phyloP scores from a whole-genome alignment of 2,888 invertebrate genomes.

The Sinodicranocentrus sp. region DNA sequence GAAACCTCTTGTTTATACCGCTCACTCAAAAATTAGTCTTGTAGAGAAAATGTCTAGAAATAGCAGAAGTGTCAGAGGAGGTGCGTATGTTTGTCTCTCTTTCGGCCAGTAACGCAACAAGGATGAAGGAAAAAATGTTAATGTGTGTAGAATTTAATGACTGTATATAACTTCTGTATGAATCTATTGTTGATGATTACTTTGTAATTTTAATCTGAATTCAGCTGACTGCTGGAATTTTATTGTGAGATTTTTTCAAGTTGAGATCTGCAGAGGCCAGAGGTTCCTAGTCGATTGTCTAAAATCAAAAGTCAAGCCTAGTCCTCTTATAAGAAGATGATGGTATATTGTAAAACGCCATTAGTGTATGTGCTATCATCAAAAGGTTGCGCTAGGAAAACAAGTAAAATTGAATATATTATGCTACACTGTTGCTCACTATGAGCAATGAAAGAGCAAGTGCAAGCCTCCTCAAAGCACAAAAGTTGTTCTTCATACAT shows the following conservation, averaged over 20 bases:
- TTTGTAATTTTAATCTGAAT: too few species aligned
- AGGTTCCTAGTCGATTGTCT: slow-evolving; percentile 52
- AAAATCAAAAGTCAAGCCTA: slow-evolving; percentile 18
- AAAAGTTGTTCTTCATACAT: background rate
- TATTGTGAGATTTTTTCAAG: background rate
- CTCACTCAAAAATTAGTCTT: too few species aligned
- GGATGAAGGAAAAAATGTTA: too few species aligned
- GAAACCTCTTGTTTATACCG: slow-evolving; percentile 49
- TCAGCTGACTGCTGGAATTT: too few species aligned
- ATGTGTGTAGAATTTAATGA: too few species aligned
- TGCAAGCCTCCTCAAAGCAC: slow-evolving; percentile 40
- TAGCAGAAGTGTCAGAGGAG: too few species aligned
- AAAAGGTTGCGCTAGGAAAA: background rate
- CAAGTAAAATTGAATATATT: slow-evolving; percentile 2
- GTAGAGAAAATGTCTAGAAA: too few species aligned
- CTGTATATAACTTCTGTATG: too few species aligned
- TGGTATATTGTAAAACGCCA: background rate
- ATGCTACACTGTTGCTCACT: background rate
- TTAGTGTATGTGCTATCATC: slow-evolving; percentile 4
- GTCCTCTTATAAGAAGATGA: background rate
- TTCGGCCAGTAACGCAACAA: too few species aligned
- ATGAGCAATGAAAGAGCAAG: slow-evolving; percentile 44
- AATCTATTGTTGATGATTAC: too few species aligned
- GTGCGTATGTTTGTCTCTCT: too few species aligned
- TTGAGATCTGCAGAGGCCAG: slow-evolving; percentile 26